Base-by-base conservation (phyloP, 2,888 invertebrate genomes). In the Megastigmus dorsalis region DNA sequence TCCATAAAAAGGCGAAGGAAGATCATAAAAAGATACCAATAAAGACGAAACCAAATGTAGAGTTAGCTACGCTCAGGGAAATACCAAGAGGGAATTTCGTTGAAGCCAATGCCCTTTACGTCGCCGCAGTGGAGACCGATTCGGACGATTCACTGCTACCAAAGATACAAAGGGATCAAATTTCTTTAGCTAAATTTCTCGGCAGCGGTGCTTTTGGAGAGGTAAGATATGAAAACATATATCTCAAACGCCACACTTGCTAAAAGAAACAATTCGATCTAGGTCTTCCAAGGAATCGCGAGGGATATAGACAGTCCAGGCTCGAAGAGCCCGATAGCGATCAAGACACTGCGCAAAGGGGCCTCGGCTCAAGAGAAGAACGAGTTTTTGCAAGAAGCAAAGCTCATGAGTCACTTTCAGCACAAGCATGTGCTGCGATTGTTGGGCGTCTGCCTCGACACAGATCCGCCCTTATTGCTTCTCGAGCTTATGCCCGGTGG, bases 401-500 rank as follows among this genome's bases (percentile, higher is more conserved):
- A 97, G 80, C 89, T 99, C 52, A 98, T 99, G 98, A 96, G 96
- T 67, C 97, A 98, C 86, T 98, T 99, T 87, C 95, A 96, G 81
- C 98, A 99, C 86, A 95, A 97, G 75, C 97, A 99, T 85, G 98
- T 99, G 68, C 90, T 99, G 28, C 92, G 95, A 77, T 90, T 99
- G 33, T 91, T 99, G 7, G 99, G 99, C 0, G 97, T 99, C 4
- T 98, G 98, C 84, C 91, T 98, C 33, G 97, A 98, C 85, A 94
- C 95, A 79, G 97, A 98, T 84, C 95, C 97, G 6, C 95, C 97
- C 82, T 95, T 96, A 81, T 93, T 99, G 77, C 94, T 99, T 55
- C 93, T 99, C 92, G 99, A 99, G 87, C 91, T 99, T 18, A 99
- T 99, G 99, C 96, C 97, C 87, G 97, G 95, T 3, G 98, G 99